phyloP scores from a whole-genome alignment of 2,888 invertebrate genomes.

The Cephus spinipes region DNA sequence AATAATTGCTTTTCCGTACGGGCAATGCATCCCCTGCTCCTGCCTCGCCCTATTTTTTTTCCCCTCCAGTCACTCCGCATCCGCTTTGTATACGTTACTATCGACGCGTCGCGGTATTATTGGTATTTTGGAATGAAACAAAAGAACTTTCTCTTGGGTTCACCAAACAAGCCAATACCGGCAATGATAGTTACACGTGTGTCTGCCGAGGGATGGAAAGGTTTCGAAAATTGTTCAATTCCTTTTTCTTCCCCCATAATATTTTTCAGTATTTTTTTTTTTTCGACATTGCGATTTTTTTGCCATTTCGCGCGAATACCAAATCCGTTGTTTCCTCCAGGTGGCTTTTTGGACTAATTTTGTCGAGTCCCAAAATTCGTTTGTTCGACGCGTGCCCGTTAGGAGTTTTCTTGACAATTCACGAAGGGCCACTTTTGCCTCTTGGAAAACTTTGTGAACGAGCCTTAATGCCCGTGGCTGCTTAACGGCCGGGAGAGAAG shows the following conservation, averaged over 20 bases:
- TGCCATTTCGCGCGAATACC: background rate
- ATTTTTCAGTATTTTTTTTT: background rate
- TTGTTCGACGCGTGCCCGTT: background rate
- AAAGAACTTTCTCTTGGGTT: background rate
- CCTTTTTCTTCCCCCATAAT: background rate
- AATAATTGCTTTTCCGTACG: constrained; percentile 36
- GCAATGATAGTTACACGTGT: background rate
- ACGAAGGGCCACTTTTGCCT: background rate
- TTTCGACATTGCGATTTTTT: background rate
- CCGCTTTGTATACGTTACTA: constrained; percentile 19
- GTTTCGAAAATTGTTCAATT: background rate
- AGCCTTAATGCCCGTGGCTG: background rate
- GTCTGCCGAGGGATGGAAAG: background rate
- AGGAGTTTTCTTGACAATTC: background rate
- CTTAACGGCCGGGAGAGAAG: background rate
- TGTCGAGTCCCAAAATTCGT: background rate
- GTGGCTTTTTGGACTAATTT: too few species aligned
- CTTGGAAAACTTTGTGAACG: background rate
- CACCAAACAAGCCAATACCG: background rate
- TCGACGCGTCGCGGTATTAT: constrained; percentile 11
- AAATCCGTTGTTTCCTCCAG: too few species aligned
- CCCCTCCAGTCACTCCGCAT: background rate
- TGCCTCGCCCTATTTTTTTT: constrained; percentile 18
- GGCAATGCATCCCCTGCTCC: constrained; percentile 21
- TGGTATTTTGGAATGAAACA: background rate